phyloP scores from a whole-genome alignment of 2,113 vertebrate genomes.

The Silurus asotus region DNA sequence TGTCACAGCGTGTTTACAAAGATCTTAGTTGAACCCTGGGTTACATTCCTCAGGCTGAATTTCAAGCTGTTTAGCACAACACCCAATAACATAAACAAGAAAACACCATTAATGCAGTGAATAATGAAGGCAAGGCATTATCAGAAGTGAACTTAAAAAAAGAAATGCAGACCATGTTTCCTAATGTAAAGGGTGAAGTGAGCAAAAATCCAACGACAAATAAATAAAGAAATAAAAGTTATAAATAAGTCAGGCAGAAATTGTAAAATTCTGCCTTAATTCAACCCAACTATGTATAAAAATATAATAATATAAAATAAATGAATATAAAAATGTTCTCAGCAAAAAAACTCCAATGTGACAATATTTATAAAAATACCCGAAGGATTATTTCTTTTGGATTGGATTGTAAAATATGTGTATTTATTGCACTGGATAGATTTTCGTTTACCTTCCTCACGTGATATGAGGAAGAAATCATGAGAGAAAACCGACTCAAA shows the following conservation, averaged over 20 bases:
- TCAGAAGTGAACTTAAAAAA: not conserved
- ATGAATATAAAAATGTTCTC: not conserved
- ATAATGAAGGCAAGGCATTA: not conserved
- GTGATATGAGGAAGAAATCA: too few relatives aligned
- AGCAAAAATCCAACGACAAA: not conserved
- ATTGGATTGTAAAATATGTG: not conserved
- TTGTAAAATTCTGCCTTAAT: too few relatives aligned
- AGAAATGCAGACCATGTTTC: not conserved
- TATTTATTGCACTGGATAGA: not conserved
- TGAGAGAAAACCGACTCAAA: too few relatives aligned
- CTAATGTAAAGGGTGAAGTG: not conserved
- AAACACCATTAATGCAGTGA: not conserved
- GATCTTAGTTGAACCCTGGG: conserved; percentile 3
- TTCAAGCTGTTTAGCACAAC: not conserved
- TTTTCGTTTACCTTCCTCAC: not conserved
- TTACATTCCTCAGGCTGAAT: conserved; percentile 16
- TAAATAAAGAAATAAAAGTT: too few relatives aligned
- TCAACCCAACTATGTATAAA: too few relatives aligned
- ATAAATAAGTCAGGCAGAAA: too few relatives aligned
- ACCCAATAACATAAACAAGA: not conserved
- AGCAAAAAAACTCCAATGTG: not conserved
- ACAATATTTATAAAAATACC: not conserved
- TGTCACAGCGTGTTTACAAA: conserved; percentile 17
- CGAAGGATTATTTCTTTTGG: not conserved
- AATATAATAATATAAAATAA: too few relatives aligned